Evolutionary conservation across 2,888 invertebrate species (phyloP), one percentile per base, ranked within the genome.

Genomic region (Drosophila pseudotalamancana): DNA sequence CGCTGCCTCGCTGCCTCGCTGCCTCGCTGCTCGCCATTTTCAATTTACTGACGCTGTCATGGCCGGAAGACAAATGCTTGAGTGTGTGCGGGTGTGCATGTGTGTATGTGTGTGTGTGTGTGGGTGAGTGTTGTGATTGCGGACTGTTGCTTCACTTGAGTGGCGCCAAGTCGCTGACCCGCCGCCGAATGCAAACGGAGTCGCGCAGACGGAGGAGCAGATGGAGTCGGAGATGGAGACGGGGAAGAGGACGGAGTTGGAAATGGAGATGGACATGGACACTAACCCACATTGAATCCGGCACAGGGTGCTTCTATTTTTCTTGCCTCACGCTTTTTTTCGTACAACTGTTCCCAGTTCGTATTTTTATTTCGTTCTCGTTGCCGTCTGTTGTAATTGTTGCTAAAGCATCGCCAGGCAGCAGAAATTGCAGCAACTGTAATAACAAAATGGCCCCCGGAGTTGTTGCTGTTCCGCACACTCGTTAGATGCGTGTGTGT

Each of bases 401-500:
- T 86, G 72, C 68, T 75, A 76, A 79, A 82, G 76, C 79, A 85
- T 60, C 73, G 64, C 57, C 40, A 64, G 72, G 54, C 72, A 42
- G 71, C 77, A 67, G 77, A 77, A 86, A 83, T 68, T 79, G 84
- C 77, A 73, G 71, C 77, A 83, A 87, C 81, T 81, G 85, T 84
- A 81, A 84, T 83, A 83, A 87, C 78, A 81, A 81, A 83, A 87
- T 87, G 85, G 84, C 87, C 81, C 64, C 81, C 72, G 84, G 87
- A 75, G 84, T 72, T 84, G 76, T 72, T 77, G 71, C 85, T 74
- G 62, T 72, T 69, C 39, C 6, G 18, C 55, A 45, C 51, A 39
- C 16, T 6, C 35, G 43, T 18, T 21, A 29, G 9, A 19, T 9
- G n/a, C 25, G 12, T 14, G 34, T 32, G n/a, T n/a, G n/a, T n/a